phyloP scores from a whole-genome alignment of 2,113 vertebrate genomes.

The Pristiophorus japonicus region DNA sequence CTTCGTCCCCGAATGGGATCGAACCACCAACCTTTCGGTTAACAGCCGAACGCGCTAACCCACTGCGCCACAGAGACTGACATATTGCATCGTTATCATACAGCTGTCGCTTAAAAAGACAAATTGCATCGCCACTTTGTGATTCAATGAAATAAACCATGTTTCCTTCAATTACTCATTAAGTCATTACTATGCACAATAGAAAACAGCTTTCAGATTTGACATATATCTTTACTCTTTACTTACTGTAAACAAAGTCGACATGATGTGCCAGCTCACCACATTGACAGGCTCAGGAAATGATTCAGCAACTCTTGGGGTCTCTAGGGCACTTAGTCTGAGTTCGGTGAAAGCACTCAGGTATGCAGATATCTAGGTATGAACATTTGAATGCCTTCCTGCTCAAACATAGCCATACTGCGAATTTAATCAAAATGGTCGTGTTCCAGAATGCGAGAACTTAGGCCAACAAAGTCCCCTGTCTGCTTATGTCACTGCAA shows the following conservation, averaged over 20 bases:
- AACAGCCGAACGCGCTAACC: conserved; percentile 36
- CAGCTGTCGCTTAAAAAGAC: background rate
- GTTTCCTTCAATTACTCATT: background rate
- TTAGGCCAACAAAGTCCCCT: background rate
- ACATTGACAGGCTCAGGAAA: conserved; percentile 63
- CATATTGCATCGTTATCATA: no score
- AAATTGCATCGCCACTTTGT: background rate
- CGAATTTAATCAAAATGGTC: conserved; percentile 64
- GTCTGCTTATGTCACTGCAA: background rate
- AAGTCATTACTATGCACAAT: background rate
- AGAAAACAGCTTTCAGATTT: background rate
- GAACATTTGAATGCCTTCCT: conserved; percentile 60
- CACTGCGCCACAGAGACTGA: conserved; percentile 33
- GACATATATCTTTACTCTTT: background rate
- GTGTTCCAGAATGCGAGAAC: conserved; percentile 43
- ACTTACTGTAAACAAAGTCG: background rate
- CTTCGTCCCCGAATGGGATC: conserved; percentile 17
- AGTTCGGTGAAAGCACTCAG: conserved; percentile 59
- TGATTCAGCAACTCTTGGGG: conserved; percentile 58
- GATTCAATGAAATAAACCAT: background rate
- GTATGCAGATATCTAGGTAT: conserved; percentile 46
- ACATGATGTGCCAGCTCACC: conserved; percentile 49
- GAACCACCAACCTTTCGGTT: conserved; percentile 35
- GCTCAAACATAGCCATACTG: conserved; percentile 45
- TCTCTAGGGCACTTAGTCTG: conserved; percentile 55